These are phyloP conservation scores for Oscheius sp. DNA, from an alignment of 1,140 invertebrate species.

Conservation along the genomic window DNA sequence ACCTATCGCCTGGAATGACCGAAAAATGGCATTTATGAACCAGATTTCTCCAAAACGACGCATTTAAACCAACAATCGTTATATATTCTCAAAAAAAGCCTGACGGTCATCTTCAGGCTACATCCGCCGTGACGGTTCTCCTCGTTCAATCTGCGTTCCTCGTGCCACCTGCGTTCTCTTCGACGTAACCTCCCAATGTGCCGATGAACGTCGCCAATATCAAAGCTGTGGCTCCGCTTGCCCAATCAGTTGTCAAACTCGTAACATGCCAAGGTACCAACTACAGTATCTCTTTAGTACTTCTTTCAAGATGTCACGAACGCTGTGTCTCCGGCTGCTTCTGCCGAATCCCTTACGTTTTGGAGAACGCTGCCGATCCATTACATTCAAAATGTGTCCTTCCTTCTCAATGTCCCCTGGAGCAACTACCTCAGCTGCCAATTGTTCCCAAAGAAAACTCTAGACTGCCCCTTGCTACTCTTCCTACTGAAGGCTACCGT, in stretches of 20 bases:
- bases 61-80: too few species aligned
- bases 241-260: slow-evolving; percentile 26
- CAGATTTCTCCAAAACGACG: too few species aligned
- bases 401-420: slow-evolving; percentile 21
- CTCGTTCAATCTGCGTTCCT: slow-evolving; percentile 24
- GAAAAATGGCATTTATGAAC: too few species aligned
- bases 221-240: slow-evolving; percentile 34
- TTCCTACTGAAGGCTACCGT: not conserved
- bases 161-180: slow-evolving; percentile 12
- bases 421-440: not conserved
- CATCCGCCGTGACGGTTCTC: slow-evolving; percentile 28
- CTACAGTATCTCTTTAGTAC: not conserved
- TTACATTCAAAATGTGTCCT: slow-evolving; percentile 32
- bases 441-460: not conserved
- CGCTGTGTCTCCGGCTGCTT: slow-evolving; percentile 35
- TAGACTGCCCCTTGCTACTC: not conserved
- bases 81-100: not conserved
- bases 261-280: slow-evolving; percentile 28
- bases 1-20: too few species aligned
- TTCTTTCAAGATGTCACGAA: slow-evolving; percentile 21
- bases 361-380: slow-evolving; percentile 29
- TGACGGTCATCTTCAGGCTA: slow-evolving; percentile 1
- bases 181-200: slow-evolving; percentile 28
- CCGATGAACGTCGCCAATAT: slow-evolving; percentile 30
- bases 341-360: slow-evolving; percentile 30